Base-by-base conservation (phyloP, 2,888 invertebrate genomes). In the Meteorus cinctellus region DNA sequence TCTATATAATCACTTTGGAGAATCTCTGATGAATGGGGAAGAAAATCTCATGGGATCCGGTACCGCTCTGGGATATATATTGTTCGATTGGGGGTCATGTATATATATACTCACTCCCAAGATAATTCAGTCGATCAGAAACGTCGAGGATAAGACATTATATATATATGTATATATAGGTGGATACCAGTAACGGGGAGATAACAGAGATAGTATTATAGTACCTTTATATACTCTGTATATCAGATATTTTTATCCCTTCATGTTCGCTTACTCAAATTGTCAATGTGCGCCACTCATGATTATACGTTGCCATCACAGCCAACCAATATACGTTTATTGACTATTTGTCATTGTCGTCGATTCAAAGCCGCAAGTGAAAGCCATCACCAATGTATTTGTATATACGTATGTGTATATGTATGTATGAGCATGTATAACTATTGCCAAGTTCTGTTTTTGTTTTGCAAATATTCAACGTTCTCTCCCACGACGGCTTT, bases 301-400 rank as follows among this genome's bases (percentile, higher is more conserved):
- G 71, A 72, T 27, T 41, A 72, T 62, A 19, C 19, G 24, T 41
- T 55, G 59, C n/a, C 59, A 55, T 55, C 19, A 19, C n/a, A 19
- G 10, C 8, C 55, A 48, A 19, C 19, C 55, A 55, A 55, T 19
- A 55, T 55, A 55, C 19, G 24, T 55, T 55, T 8, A 19, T 19
- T 48, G n/a, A 55, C 55, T 55, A 55, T 55, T 55, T 19, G 55
- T 55, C 19, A 55, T 55, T n/a, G 48, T 16, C n/a, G 48, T 48
- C 48, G n/a, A 48, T 48, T 48, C 48, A n/a, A 48, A n/a, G 55
- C n/a, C 55, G 4, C 27, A 62, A 6, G 8, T 62, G n/a, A 2
- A 60, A 29, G 31, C 29, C 10, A 5, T 14, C 29, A 62, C n/a
- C 10, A 10, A 62, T 62, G 31, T 62, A 62, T 62, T 14, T 31